phyloP scores from a whole-genome alignment of 2,113 vertebrate genomes.

The Gavialis gangeticus region DNA sequence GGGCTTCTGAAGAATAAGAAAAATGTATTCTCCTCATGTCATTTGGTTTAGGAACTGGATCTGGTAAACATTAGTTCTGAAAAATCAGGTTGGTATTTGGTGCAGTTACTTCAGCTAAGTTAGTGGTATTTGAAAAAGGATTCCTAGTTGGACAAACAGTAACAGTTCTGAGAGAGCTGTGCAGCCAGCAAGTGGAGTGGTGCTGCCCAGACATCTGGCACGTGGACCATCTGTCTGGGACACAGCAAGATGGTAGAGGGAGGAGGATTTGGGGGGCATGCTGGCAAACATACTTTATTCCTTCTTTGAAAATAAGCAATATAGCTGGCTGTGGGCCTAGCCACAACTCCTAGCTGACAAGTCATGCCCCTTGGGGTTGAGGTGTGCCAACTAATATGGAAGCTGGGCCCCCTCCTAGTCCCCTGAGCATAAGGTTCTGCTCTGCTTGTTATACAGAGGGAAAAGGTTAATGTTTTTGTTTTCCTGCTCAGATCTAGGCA shows the following conservation, averaged over 20 bases:
- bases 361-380: neutral
- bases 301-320: neutral
- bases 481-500: neutral
- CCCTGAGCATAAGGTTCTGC: neutral
- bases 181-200: accelerated
- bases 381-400: neutral
- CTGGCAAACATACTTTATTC: constrained; percentile 40
- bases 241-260: neutral
- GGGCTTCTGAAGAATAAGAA: neutral
- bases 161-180: neutral
- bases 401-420: neutral
- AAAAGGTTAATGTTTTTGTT: too few relatives aligned
- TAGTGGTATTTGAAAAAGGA: neutral
- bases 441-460: neutral
- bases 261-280: accelerated
- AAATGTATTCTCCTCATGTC: neutral
- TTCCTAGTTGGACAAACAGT: neutral
- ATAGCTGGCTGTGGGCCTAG: accelerated
- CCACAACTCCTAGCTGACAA: neutral
- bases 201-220: neutral
- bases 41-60: neutral
- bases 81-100: constrained; percentile 7
- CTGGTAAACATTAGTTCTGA: neutral
- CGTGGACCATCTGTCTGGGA: neutral
- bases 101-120: neutral